phyloP scores from a whole-genome alignment of 2,888 invertebrate genomes.

The Pheosia tremula region DNA sequence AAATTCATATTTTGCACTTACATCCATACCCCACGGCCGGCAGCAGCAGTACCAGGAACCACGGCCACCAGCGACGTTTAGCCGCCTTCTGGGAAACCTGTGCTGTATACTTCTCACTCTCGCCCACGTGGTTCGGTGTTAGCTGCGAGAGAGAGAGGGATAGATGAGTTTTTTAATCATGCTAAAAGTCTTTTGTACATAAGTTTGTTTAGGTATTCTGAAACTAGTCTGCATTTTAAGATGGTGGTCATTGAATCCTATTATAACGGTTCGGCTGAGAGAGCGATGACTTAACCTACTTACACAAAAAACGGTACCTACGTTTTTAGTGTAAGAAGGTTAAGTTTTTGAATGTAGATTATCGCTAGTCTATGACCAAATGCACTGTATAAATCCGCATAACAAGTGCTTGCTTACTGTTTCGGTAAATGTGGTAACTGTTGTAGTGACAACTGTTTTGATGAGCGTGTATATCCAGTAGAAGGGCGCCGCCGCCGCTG shows the following conservation, averaged over 20 bases:
- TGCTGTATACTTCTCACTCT: slow-evolving; percentile 47
- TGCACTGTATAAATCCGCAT: too few relatives aligned
- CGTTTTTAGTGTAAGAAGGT: too few relatives aligned
- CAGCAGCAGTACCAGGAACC: slow-evolving; percentile 64
- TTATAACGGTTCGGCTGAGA: too few relatives aligned
- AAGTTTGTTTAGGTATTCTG: too few relatives aligned
- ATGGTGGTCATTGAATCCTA: too few relatives aligned
- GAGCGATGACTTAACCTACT: too few relatives aligned
- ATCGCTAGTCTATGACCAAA: too few relatives aligned
- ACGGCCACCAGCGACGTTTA: slow-evolving; percentile 69
- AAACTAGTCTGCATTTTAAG: too few relatives aligned
- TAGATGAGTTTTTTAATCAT: not conserved
- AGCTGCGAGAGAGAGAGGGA: slow-evolving; percentile 50
- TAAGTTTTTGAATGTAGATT: too few relatives aligned
- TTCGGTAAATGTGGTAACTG: slow-evolving; percentile 74
- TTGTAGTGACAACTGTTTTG: slow-evolving; percentile 64
- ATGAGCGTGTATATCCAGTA: slow-evolving; percentile 67
- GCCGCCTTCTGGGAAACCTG: slow-evolving; percentile 33
- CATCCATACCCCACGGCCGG: slow-evolving; percentile 72
- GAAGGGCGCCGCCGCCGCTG: slow-evolving; percentile 62
- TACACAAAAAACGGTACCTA: too few relatives aligned
- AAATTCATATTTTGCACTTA: slow-evolving; percentile 52
- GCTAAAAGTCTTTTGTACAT: too few relatives aligned
- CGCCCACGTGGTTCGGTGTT: slow-evolving; percentile 55
- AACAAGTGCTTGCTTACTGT: slow-evolving; percentile 52